These are phyloP conservation scores for Poecile montanus DNA, from an alignment of 2,797 vertebrate species.

Conservation along the genomic window DNA sequence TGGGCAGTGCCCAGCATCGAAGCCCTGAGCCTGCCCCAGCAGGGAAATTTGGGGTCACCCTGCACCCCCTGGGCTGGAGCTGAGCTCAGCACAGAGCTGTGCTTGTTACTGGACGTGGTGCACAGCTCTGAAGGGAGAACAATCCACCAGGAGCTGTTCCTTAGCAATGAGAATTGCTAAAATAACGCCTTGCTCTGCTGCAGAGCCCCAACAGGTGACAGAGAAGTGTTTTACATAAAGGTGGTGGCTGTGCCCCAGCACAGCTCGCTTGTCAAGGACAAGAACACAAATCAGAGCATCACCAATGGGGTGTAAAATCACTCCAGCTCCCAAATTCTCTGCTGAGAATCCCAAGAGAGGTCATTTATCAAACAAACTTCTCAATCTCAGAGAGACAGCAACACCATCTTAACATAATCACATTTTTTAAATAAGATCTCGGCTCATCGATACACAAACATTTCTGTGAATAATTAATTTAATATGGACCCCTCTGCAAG, in stretches of 20 bases:
- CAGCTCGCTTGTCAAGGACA: neutral
- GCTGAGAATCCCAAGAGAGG: neutral
- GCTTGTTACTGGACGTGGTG: neutral
- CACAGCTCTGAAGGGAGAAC: neutral
- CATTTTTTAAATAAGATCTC: neutral
- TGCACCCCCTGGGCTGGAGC: no score
- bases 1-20: neutral
- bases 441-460: neutral
- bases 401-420: neutral
- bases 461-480: neutral
- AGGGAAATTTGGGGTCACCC: neutral
- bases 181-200: neutral
- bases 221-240: neutral
- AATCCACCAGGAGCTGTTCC: no score
- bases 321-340: neutral
- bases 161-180: no score
- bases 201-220: neutral
- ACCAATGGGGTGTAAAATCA: neutral
- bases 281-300: neutral
- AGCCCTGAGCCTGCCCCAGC: neutral
- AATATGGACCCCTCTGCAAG: neutral
- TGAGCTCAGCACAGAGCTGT: rapidly evolving
- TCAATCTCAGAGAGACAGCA: neutral
- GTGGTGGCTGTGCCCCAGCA: neutral
- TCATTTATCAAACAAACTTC: neutral